These are phyloP conservation scores for Nemotelus pantherinus DNA, from an alignment of 2,888 invertebrate species.

Conservation along the genomic window DNA sequence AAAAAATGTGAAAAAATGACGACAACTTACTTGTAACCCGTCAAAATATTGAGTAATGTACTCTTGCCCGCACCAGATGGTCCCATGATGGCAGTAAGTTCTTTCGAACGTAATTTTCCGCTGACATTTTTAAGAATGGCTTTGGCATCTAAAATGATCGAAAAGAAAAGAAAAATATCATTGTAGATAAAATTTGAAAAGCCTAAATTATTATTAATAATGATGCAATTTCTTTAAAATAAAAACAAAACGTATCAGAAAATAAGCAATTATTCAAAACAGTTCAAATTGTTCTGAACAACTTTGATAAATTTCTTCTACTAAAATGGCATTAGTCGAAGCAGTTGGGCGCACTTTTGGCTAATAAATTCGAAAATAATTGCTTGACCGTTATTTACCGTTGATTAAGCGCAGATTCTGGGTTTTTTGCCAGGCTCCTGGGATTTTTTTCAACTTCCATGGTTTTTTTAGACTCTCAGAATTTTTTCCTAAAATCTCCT, in stretches of 20 bases:
- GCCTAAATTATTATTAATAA: background rate
- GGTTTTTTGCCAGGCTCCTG: no score
- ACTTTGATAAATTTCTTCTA: no score
- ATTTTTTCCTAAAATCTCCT: no score
- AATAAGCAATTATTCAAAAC: background rate
- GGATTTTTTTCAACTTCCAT: no score
- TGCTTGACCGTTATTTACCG: no score
- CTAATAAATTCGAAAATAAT: no score
- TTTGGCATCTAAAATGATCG: slow-evolving; percentile 76
- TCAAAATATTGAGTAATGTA: slow-evolving; percentile 91
- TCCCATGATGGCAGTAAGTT: slow-evolving; percentile 96
- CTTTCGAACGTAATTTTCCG: slow-evolving; percentile 86
- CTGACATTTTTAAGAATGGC: slow-evolving; percentile 90
- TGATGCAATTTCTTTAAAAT: slow-evolving; percentile 29
- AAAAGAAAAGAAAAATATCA: slow-evolving; percentile 53
- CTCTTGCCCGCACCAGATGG: slow-evolving; percentile 96
- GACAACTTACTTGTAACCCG: slow-evolving; percentile 88
- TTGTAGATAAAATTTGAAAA: background rate
- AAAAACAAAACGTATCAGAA: slow-evolving; percentile 39
- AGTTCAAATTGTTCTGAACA: no score
- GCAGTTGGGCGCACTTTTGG: no score
- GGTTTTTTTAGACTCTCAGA: no score
- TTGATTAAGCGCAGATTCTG: no score
- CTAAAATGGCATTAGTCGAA: no score
- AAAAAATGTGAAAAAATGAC: background rate